A percentile compares a stretch with the other conserved stretches of the same genome.
Conservation (phyloP, 2,888 invertebrate genomes). For the Tetheella fluctuosa region DNA sequence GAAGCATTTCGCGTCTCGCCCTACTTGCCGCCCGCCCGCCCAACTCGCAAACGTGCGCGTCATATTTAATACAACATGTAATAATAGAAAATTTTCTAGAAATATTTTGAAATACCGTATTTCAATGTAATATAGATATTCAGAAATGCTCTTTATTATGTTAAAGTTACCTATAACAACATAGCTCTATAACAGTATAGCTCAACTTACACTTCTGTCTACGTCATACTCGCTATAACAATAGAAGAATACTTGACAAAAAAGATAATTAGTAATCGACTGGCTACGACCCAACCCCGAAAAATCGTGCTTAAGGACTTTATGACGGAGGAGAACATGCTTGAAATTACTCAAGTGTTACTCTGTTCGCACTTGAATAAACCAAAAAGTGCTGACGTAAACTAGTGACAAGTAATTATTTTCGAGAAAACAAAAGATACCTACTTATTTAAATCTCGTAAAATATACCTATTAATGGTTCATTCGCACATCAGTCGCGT, state of each 20-base stretch:
- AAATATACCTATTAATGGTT: too few relatives aligned
- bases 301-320: constrained; percentile 54
- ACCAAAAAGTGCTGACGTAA: not conserved
- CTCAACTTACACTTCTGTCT: too few relatives aligned
- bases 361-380: not conserved
- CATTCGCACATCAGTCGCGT: too few relatives aligned
- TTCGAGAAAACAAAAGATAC: not conserved
- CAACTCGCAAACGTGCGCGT: constrained; percentile 46
- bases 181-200: too few relatives aligned
- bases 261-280: constrained; percentile 21
- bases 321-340: constrained; percentile 23
- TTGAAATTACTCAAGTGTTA: constrained; percentile 27
- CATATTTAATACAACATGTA: not conserved
- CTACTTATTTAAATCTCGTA: not conserved
- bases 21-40: constrained; percentile 77
- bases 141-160: too few relatives aligned
- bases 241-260: not conserved
- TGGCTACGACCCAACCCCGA: constrained; percentile 21
- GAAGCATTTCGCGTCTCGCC: constrained; percentile 79
- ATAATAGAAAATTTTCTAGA: constrained; percentile 7
- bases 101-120: not conserved
- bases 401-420: too few relatives aligned
- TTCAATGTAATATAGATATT: not conserved
- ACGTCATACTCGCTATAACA: too few relatives aligned
- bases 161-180: too few relatives aligned